Evolutionary conservation across 2,797 vertebrate species (phyloP), one percentile per base, ranked within the genome.

Genomic region (Erpetoichthys calabaricus): DNA sequence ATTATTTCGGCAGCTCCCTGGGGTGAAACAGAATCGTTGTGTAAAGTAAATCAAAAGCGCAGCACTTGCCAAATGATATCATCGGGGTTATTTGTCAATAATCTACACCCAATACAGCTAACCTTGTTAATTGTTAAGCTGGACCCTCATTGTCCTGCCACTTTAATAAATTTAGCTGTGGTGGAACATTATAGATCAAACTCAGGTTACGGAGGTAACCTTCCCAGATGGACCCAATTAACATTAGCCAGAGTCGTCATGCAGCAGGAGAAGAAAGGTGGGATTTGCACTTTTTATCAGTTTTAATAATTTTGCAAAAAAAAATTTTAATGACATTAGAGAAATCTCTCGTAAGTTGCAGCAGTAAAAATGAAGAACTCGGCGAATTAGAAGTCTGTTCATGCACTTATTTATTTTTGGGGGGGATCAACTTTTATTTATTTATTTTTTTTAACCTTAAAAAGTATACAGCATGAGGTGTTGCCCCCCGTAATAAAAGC

Each of bases 141-240:
- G 65, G 68, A 71, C 72, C 72, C 76, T 86, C 78, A 88, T 87
- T 88, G 86, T 88, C 74, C 84, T 84, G 83, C 80, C 82, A 84
- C 72, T 74, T 79, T 87, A 85, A 87, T 88, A 87, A 85, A 88
- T 87, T 79, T 85, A 82, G 79, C 71, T 64, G 74, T 72, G 77
- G 70, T 77, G 67, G 52, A 65, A 74, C 77, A 78, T 73, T 86
- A 87, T 86, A 83, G 84, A 88, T 88, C 78, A 82, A 77, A 71
- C 66, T 57, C 54, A 74, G 79, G 79, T 81, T 75, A 82, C 74
- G 75, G 75, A 75, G 79, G 72, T 80, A 80, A 81, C 77, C 70
- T 68, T 81, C 81, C 80, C 81, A 78, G 63, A 68, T 67, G 69
- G 84, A 72, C 56, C 60, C 56, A 57, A 57, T 61, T 61, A 61